Percentiles rank a stretch among this genome's conserved stretches.
These are phyloP conservation scores for Pristionchus fissidentatus DNA, from an alignment of 2,888 invertebrate genomes.

Conservation along the genomic window DNA sequence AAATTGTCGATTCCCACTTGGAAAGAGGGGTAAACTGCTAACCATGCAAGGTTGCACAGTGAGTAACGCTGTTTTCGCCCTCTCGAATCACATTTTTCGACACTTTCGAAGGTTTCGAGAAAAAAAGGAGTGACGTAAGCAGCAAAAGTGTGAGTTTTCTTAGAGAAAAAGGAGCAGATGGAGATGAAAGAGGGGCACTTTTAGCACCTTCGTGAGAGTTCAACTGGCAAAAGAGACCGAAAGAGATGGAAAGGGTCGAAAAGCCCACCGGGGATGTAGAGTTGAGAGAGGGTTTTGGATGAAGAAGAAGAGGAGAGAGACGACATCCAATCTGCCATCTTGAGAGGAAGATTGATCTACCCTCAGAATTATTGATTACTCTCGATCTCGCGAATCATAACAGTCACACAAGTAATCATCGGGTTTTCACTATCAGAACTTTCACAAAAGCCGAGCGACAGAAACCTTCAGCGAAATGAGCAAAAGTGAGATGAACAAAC, in stretches of 20 bases:
- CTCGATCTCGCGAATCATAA: too few species aligned
- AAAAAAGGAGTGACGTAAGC: too few species aligned
- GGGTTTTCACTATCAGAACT: too few species aligned
- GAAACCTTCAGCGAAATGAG: slow-evolving; percentile 25
- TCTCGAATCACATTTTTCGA: too few species aligned
- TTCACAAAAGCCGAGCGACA: too few species aligned
- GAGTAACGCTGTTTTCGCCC: too few species aligned
- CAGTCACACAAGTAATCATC: too few species aligned
- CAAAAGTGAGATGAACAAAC: slow-evolving; percentile 33
- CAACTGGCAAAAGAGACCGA: background rate
- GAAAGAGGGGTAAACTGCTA: background rate
- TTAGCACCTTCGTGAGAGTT: background rate
- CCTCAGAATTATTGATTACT: too few species aligned
- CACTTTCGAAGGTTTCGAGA: too few species aligned
- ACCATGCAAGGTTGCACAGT: background rate
- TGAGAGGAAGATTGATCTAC: background rate
- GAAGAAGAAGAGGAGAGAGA: background rate
- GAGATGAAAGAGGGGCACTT: background rate
- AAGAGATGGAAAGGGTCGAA: background rate
- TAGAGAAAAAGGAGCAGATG: background rate
- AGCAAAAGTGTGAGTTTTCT: background rate
- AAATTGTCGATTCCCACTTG: background rate
- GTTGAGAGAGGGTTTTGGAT: slow-evolving; percentile 6
- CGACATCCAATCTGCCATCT: slow-evolving; percentile 44
- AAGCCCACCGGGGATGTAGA: slow-evolving; percentile 29